Conservation (phyloP, 1,140 invertebrate species). For the Acromyrmex charruanus region DNA sequence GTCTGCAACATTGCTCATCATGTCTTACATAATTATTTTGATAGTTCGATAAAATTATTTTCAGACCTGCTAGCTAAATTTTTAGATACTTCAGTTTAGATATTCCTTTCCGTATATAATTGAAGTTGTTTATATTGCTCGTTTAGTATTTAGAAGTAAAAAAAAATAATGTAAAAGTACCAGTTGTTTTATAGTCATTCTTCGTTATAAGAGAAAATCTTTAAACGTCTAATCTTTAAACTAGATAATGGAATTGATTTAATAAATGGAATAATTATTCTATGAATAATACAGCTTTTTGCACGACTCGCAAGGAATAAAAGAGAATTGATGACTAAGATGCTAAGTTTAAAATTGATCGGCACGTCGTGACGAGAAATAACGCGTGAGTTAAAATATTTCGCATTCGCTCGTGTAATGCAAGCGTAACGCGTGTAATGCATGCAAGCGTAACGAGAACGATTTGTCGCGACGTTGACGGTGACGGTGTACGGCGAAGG, state of each 20-base stretch:
- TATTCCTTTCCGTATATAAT: background rate
- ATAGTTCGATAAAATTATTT: no score
- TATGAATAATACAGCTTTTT: background rate
- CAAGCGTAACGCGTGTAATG: constrained; percentile 14
- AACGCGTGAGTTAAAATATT: constrained; percentile 3
- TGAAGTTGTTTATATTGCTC: background rate
- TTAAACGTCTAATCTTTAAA: background rate
- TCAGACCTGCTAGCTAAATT: no score
- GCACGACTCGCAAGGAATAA: background rate
- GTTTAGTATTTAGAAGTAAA: background rate
- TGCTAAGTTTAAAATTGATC: constrained; percentile 24
- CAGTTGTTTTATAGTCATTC: background rate
- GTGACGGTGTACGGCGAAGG: background rate
- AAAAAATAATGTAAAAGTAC: background rate
- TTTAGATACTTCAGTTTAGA: no score
- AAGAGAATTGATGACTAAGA: background rate
- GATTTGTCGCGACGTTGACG: constrained; percentile 32
- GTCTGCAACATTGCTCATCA: no score
- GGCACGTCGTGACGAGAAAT: background rate
- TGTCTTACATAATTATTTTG: no score
- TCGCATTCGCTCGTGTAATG: background rate
- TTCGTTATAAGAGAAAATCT: background rate
- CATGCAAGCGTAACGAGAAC: constrained; percentile 37
- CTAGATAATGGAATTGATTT: background rate
- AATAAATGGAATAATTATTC: constrained; percentile 10